Base-by-base conservation (phyloP, 2,113 vertebrate genomes). In the Melanostigma gelatinosum region DNA sequence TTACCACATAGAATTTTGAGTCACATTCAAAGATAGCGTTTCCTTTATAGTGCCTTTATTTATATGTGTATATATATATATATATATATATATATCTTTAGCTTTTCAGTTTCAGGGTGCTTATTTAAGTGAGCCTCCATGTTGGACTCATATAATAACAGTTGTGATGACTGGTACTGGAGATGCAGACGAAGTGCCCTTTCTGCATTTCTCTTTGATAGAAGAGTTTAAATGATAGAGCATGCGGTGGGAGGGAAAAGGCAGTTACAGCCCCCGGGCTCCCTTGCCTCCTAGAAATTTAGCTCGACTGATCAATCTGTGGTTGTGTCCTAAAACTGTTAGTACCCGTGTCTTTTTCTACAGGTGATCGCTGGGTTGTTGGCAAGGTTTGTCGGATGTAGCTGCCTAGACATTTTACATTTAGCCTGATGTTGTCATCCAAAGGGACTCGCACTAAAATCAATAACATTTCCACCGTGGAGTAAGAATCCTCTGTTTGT, bases 251-350 rank as follows among this genome's bases (percentile, higher is more conserved):
- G 80, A 79, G 58, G 40, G 70, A 48, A 86, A 90, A 89, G 76
- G 86, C 72, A 86, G 66, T 77, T 70, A 46, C 55, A 67, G 82
- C 81, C 89, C 82, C 75, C 61, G 77, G 87, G 72, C 70, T 79
- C 54, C 60, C 22, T 69, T 48, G 72, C 61, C 73, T 79, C 42
- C 22, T 46, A 55, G 62, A 85, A 86, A 83, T 57, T 10, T 34
- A 87, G 80, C 69, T 75, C 10, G 50, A 74, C 72, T 69, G 77
- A 77, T 82, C 75, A 75, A 71, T 72, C 13, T 40, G 27, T 20
- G 44, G 22, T 58, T 67, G 58, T 76, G 42, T 72, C 36, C 46
- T 48, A 62, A 72, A 85, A 79, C 10, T 63, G 16, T 42, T n/a
- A 12, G 8, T 36, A 5, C 7, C 4, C 4, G 38, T 16, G 75